A percentile compares a stretch with the other conserved stretches of the same genome.
Conservation (phyloP, 2,888 invertebrate species). For the Heliconius sara region DNA sequence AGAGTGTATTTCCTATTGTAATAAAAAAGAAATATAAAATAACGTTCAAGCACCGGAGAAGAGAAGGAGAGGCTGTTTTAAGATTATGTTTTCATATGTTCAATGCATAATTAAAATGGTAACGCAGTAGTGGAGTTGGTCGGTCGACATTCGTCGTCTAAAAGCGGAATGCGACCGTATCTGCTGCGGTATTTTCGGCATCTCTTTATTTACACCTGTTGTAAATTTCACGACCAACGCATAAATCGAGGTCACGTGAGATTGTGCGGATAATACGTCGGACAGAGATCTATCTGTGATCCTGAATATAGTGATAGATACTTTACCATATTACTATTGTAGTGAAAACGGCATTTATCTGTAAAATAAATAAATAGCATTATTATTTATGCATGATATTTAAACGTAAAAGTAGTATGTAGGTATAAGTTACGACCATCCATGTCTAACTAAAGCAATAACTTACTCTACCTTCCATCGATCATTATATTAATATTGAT, state of each 20-base stretch:
- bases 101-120: conserved; percentile 74
- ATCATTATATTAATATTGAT: background rate
- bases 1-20: conserved; percentile 58
- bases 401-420: background rate
- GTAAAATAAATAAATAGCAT: conserved; percentile 3
- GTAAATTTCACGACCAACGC: conserved; percentile 62
- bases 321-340: conserved; percentile 14
- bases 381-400: background rate
- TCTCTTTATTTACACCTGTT: conserved; percentile 73
- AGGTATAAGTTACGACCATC: background rate
- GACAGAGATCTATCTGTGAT: background rate
- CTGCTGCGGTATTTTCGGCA: conserved; percentile 64
- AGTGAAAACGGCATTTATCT: conserved; percentile 17
- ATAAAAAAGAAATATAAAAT: conserved; percentile 48
- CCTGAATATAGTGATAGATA: background rate
- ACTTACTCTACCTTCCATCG: background rate
- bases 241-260: conserved; percentile 46
- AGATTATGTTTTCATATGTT: conserved; percentile 74
- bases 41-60: conserved; percentile 66
- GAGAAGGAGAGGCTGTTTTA: conserved; percentile 73
- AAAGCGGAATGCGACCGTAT: conserved; percentile 62
- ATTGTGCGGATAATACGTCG: conserved; percentile 24
- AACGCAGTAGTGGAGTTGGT: conserved; percentile 77
- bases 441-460: background rate
- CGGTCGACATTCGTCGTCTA: conserved; percentile 58